These are phyloP conservation scores for Lasiurus cinereus DNA, from an alignment of 2,113 vertebrate genomes.

Conservation along the genomic window DNA sequence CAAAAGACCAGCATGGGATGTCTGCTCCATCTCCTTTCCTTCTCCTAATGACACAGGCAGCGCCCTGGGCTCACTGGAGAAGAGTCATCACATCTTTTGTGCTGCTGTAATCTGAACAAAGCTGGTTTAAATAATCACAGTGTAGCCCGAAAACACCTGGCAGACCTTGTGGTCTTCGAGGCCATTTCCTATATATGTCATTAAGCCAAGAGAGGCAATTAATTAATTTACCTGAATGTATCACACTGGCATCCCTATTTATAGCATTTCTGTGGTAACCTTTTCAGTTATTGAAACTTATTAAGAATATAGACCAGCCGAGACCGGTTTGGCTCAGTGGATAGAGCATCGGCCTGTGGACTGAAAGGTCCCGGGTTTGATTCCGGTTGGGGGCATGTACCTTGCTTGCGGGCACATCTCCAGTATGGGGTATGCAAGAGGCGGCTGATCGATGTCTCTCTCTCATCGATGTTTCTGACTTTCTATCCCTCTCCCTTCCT, in stretches of 20 bases:
- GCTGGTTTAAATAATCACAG: slow-evolving; percentile 60
- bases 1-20: slow-evolving; percentile 70
- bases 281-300: slow-evolving; percentile 60
- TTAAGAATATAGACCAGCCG: slow-evolving; percentile 37
- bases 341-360: too few species aligned
- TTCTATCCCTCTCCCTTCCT: too few species aligned
- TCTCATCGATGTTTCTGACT: too few species aligned
- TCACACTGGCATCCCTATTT: slow-evolving; percentile 16
- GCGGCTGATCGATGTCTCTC: too few species aligned
- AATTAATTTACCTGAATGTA: slow-evolving; percentile 2
- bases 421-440: too few species aligned
- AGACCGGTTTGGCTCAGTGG: too few species aligned
- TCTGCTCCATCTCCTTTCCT: slow-evolving; percentile 49
- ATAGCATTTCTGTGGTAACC: slow-evolving; percentile 29
- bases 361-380: too few species aligned
- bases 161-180: background rate
- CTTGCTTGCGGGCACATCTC: too few species aligned
- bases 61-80: slow-evolving; percentile 59
- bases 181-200: slow-evolving; percentile 70
- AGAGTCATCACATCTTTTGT: slow-evolving; percentile 66
- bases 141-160: slow-evolving; percentile 26
- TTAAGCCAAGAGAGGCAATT: slow-evolving; percentile 49
- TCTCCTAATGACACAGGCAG: background rate
- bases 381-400: too few species aligned
- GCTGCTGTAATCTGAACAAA: slow-evolving; percentile 51